A percentile compares a stretch with the other conserved stretches of the same genome.
These are phyloP conservation scores for Lophius piscatorius DNA, from an alignment of 2,113 vertebrate species.

Conservation along the genomic window DNA sequence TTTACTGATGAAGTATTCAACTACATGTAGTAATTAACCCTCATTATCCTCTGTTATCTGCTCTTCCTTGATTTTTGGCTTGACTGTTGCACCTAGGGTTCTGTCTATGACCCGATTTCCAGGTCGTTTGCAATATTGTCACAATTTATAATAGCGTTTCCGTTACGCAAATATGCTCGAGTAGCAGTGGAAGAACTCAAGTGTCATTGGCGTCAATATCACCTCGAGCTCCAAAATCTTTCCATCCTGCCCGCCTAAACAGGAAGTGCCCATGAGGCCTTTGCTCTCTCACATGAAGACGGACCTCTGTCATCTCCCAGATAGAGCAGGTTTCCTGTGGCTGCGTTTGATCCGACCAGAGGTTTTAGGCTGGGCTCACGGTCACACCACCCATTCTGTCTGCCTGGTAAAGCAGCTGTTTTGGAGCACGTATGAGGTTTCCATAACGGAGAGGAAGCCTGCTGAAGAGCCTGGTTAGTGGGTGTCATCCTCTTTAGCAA, in stretches of 20 bases:
- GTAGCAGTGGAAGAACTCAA: background rate
- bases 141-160: slow-evolving; percentile 7
- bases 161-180: background rate
- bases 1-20: too few relatives aligned
- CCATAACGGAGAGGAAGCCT: slow-evolving; percentile 68
- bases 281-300: slow-evolving; percentile 21
- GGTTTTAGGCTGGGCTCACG: slow-evolving; percentile 27
- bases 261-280: slow-evolving; percentile 70
- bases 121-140: slow-evolving; percentile 32
- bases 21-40: background rate
- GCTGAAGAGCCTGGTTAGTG: slow-evolving; percentile 31
- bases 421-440: slow-evolving; percentile 65
- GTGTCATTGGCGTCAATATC: slow-evolving; percentile 2
- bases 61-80: slow-evolving; percentile 27
- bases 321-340: slow-evolving; percentile 61
- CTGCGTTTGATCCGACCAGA: slow-evolving; percentile 35
- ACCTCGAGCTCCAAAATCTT: slow-evolving; percentile 20
- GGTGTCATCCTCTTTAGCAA: slow-evolving; percentile 61
- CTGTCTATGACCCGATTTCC: slow-evolving; percentile 7
- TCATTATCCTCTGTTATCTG: slow-evolving; percentile 13
- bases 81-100: background rate
- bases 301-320: slow-evolving; percentile 47
- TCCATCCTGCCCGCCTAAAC: slow-evolving; percentile 40
- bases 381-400: slow-evolving; percentile 51
- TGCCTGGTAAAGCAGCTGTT: slow-evolving; percentile 65